phyloP scores from a whole-genome alignment of 2,113 vertebrate genomes.

The Platichthys stellatus region DNA sequence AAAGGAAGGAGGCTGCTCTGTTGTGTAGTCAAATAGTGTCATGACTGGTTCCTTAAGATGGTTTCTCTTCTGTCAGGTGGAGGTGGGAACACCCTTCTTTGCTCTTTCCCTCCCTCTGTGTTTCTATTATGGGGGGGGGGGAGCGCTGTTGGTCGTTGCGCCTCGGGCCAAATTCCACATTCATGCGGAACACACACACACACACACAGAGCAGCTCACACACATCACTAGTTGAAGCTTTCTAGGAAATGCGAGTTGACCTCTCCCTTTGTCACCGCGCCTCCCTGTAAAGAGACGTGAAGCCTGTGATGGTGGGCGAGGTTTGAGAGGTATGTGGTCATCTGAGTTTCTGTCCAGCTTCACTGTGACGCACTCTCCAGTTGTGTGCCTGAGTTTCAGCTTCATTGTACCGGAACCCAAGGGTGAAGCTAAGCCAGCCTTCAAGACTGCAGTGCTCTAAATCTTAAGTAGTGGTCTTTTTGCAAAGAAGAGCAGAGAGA shows the following conservation, averaged over 20 bases:
- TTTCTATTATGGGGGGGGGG: slow-evolving; percentile 26
- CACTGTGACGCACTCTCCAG: background rate
- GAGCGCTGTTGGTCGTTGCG: slow-evolving; percentile 25
- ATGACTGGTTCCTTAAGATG: slow-evolving; percentile 49
- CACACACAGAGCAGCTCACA: slow-evolving; percentile 13
- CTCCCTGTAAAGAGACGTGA: background rate
- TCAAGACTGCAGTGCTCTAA: slow-evolving; percentile 57
- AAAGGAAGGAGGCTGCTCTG: slow-evolving; percentile 46
- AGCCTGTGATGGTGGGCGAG: background rate
- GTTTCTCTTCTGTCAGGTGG: slow-evolving; percentile 60
- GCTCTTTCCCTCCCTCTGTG: slow-evolving; percentile 24
- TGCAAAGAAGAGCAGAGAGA: slow-evolving; percentile 24
- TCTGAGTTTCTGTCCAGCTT: background rate
- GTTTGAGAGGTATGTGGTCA: background rate
- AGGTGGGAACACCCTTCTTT: slow-evolving; percentile 42
- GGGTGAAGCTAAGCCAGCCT: slow-evolving; percentile 50
- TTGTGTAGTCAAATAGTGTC: slow-evolving; percentile 61
- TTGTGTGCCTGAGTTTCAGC: background rate
- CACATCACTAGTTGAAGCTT: slow-evolving; percentile 55
- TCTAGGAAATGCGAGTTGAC: slow-evolving; percentile 67
- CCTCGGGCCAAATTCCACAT: slow-evolving; percentile 67
- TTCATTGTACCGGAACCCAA: slow-evolving; percentile 38
- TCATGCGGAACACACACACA: slow-evolving; percentile 18
- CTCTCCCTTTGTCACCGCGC: slow-evolving; percentile 25
- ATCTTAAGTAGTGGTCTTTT: slow-evolving; percentile 57